A percentile compares a stretch with the other conserved stretches of the same genome.
phyloP scores from a whole-genome alignment of 2,888 invertebrate species.

The Pachydiplax longipennis region DNA sequence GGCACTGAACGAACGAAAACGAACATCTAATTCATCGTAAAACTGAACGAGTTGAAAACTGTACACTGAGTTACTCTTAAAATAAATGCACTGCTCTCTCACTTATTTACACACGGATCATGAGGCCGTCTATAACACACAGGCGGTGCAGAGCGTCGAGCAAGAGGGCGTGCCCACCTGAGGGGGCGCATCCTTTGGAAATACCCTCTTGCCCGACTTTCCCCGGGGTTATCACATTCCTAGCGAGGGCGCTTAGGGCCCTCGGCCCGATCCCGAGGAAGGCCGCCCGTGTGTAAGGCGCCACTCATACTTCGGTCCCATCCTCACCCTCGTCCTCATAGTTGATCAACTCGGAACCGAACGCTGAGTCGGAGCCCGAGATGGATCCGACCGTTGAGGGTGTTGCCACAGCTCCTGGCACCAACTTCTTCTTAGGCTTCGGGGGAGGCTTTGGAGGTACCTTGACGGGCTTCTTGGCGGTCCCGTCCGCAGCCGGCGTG shows the following conservation, averaged over 20 bases:
- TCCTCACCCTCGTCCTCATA: slow-evolving; percentile 90
- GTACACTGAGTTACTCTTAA: background rate
- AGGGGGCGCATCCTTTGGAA: background rate
- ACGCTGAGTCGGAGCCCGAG: slow-evolving; percentile 52
- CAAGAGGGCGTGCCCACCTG: background rate
- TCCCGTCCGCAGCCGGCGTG: slow-evolving; percentile 58
- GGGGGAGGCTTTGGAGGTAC: slow-evolving; percentile 85
- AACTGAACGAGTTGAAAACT: slow-evolving; percentile 18
- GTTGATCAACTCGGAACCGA: slow-evolving; percentile 67
- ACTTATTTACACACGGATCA: slow-evolving; percentile 43
- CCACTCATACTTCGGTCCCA: slow-evolving; percentile 76
- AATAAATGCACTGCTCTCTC: slow-evolving; percentile 7
- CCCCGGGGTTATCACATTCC: slow-evolving; percentile 4
- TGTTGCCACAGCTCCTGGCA: slow-evolving; percentile 10
- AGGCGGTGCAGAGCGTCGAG: slow-evolving; percentile 12
- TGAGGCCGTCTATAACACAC: background rate
- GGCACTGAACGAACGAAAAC: slow-evolving; percentile 37
- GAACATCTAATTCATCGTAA: background rate
- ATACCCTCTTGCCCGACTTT: background rate
- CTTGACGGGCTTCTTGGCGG: slow-evolving; percentile 62
- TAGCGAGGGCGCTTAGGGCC: slow-evolving; percentile 10
- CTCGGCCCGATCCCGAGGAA: slow-evolving; percentile 9
- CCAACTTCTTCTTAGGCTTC: slow-evolving; percentile 76
- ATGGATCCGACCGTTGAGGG: background rate
- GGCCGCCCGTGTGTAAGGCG: slow-evolving; percentile 16